A percentile compares a stretch with the other conserved stretches of the same genome.
phyloP scores from a whole-genome alignment of 2,888 invertebrate genomes.

The Mycogona germanica region DNA sequence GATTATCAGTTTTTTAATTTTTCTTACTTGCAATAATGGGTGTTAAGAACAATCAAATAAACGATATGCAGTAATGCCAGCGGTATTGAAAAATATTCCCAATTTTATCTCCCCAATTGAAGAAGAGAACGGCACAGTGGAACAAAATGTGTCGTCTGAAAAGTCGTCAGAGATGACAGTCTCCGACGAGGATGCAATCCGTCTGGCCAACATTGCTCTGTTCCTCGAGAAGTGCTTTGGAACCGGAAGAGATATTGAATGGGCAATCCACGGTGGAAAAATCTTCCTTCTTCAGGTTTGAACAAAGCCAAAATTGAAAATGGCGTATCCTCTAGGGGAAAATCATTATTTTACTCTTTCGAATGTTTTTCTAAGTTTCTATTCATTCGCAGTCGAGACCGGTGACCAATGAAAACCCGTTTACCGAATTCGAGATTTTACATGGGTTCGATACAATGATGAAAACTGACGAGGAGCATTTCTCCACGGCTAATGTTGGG shows the following conservation, averaged over 20 bases:
- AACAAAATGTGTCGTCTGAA: conserved; percentile 22
- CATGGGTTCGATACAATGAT: conserved; percentile 62
- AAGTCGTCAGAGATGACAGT: conserved; percentile 43
- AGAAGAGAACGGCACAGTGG: conserved; percentile 36
- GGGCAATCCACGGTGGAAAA: conserved; percentile 47
- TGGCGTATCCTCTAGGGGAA: no score
- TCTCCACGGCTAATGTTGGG: conserved; percentile 60
- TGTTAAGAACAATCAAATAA: no score
- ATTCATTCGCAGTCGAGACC: conserved; percentile 48
- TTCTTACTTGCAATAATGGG: no score
- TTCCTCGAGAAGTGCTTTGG: conserved; percentile 54
- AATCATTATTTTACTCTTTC: no score
- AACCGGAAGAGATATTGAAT: conserved; percentile 63
- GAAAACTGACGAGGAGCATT: conserved; percentile 49
- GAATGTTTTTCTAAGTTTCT: conserved; percentile 1
- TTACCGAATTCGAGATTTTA: conserved; percentile 62
- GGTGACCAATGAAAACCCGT: conserved; percentile 56
- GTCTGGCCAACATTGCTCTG: conserved; percentile 45
- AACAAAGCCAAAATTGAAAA: no score
- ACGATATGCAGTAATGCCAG: no score
- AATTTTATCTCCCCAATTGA: not conserved
- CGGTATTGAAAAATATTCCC: no score
- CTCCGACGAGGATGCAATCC: conserved; percentile 41
- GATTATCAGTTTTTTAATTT: no score
- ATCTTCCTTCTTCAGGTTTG: conserved; percentile 28